A percentile compares a stretch with the other conserved stretches of the same genome.
phyloP scores from a whole-genome alignment of 1,140 invertebrate genomes.

The Andricus grossulariae region DNA sequence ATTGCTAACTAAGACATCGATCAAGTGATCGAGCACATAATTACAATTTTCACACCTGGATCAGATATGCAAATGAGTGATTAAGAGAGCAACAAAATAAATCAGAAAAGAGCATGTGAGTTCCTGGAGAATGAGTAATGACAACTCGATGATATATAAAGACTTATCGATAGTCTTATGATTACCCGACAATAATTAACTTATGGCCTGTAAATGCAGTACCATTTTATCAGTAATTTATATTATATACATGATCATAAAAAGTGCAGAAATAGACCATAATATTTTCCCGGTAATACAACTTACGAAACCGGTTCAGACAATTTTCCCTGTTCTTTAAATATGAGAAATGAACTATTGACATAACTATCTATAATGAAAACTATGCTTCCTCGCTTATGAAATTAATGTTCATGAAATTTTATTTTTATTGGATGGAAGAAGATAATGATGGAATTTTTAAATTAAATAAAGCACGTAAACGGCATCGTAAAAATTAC shows the following conservation, averaged over 20 bases:
- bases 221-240: not conserved
- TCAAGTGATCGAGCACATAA: not conserved
- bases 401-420: not conserved
- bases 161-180: not conserved
- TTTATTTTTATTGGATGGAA: not conserved
- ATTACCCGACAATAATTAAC: constrained; percentile 9
- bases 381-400: not conserved
- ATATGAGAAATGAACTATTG: not conserved
- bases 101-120: not conserved
- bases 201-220: not conserved
- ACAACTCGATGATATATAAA: not conserved
- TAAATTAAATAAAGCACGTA: not conserved
- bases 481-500: not conserved
- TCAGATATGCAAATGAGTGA: constrained; percentile 12
- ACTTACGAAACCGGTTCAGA: not conserved
- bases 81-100: not conserved
- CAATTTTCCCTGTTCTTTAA: not conserved
- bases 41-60: constrained; percentile 16
- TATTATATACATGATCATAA: not conserved
- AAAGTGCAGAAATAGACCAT: not conserved
- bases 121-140: constrained; percentile 17
- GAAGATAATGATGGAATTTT: constrained; percentile 1
- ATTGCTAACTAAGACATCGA: not conserved
- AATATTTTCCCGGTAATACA: not conserved
- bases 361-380: not conserved